These are phyloP conservation scores for Festucalex cinctus DNA, from an alignment of 2,113 vertebrate genomes.

Conservation along the genomic window DNA sequence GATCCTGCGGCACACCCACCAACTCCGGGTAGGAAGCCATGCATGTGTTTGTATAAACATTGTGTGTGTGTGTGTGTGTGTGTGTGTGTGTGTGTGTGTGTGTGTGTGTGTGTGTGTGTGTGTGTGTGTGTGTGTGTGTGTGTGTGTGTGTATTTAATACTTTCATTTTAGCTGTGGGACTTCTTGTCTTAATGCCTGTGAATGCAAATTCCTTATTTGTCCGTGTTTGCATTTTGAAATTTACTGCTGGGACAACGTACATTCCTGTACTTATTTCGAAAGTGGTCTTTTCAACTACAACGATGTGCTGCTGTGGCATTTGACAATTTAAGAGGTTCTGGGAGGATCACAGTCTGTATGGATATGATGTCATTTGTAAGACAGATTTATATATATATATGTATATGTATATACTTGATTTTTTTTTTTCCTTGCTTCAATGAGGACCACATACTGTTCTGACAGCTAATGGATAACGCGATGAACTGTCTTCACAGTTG, in stretches of 20 bases:
- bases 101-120: background rate
- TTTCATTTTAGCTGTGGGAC: constrained; percentile 1
- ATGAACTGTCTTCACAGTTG: too few relatives aligned
- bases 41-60: background rate
- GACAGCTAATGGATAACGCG: too few relatives aligned
- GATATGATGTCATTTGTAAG: too few relatives aligned
- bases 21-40: constrained; percentile 80
- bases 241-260: background rate
- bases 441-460: too few relatives aligned
- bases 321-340: background rate
- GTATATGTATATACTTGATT: too few relatives aligned
- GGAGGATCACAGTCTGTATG: too few relatives aligned
- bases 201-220: background rate
- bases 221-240: background rate
- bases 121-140: too few relatives aligned
- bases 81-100: background rate
- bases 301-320: background rate
- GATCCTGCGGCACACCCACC: constrained; percentile 94
- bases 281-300: background rate
- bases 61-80: background rate
- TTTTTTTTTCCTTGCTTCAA: too few relatives aligned
- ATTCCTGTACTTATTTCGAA: background rate
- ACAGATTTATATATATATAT: too few relatives aligned
- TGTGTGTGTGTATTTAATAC: background rate
- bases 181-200: background rate